Evolutionary conservation across 2,113 vertebrate genomes (phyloP).

Genomic region (Alexandromys fortis): DNA sequence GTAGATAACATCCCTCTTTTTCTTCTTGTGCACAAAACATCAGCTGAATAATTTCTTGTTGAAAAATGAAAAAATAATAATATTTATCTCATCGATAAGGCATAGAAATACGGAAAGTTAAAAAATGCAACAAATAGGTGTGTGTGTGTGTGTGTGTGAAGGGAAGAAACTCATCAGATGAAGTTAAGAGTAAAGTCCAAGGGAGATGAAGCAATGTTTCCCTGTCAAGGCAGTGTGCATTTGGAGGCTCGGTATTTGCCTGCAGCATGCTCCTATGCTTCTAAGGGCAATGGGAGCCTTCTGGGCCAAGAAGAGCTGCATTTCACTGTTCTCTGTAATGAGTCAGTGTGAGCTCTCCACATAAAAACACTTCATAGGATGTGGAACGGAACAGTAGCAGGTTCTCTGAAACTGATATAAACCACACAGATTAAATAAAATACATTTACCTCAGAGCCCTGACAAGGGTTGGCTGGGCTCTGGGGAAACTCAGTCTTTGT

Average conservation of each 20-base stretch:
- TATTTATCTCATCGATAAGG: background rate
- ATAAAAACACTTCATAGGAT: conserved; percentile 65
- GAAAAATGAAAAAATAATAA: background rate
- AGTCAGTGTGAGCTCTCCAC: conserved; percentile 61
- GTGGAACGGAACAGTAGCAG: conserved; percentile 51
- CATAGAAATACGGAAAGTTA: conserved; percentile 46
- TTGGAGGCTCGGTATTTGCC: background rate
- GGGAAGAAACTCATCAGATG: conserved; percentile 31
- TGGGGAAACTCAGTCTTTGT: conserved; percentile 43
- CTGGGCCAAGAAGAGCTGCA: background rate
- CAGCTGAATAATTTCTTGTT: background rate
- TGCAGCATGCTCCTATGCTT: background rate
- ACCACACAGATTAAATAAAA: conserved; percentile 64
- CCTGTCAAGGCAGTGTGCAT: background rate
- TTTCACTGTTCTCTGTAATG: conserved; percentile 46
- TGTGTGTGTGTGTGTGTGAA: background rate
- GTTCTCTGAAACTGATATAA: conserved; percentile 46
- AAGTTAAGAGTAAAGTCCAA: conserved; percentile 22
- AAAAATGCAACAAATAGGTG: background rate
- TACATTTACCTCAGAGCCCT: conserved; percentile 43
- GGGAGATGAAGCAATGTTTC: conserved; percentile 43
- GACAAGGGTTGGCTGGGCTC: conserved; percentile 37
- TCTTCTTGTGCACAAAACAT: background rate
- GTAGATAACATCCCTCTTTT: background rate
- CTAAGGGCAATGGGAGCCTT: conserved; percentile 25